Evolutionary conservation across 2,888 invertebrate genomes (phyloP), one percentile per base, ranked within the genome.

Genomic region (Drosophila anceps): DNA sequence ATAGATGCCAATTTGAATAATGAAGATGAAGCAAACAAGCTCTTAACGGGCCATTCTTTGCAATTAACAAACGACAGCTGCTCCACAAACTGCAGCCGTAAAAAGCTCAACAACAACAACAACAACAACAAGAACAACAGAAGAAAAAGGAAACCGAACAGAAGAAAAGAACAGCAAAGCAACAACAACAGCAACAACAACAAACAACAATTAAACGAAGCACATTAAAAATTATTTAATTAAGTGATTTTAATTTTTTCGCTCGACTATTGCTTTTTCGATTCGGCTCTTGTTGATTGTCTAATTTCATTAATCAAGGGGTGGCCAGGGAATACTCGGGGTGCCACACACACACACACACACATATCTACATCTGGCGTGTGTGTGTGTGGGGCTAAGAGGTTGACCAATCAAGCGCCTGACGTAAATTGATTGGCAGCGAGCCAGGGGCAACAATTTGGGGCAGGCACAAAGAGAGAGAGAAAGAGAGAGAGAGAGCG

Each of bases 221-320:
- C 78, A 84, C 87, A 84, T 84, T 87, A 87, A 87, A 87, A 89
- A 85, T 89, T 87, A 85, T 85, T 89, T 85, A 89, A 85, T 85
- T 85, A 84, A 85, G 89, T 85, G 89, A 87, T 85, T 85, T 84
- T 86, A 88, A 88, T 86, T 88, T 79, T 81, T 81, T 51, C 66
- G 66, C 72, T 84, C 66, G 37, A 46, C 33, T 60, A 51, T 71
- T 61, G 62, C 55, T 51, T 76, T 70, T 64, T 64, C 33, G 31
- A 59, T 67, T 62, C 59, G 44, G 33, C 54, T 39, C 46, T 67
- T 55, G 59, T 74, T 89, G 87, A 85, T 85, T 85, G 84, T 85
- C 89, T 85, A 85, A 85, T 85, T 89, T 85, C 87, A 85, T 85
- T 85, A 89, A 84, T 84, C 79, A 75, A 80, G 59, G 44, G 55